Evolutionary conservation across 2,113 vertebrate species (phyloP), one percentile per base, ranked within the genome.

Genomic region (Lepus timidus): DNA sequence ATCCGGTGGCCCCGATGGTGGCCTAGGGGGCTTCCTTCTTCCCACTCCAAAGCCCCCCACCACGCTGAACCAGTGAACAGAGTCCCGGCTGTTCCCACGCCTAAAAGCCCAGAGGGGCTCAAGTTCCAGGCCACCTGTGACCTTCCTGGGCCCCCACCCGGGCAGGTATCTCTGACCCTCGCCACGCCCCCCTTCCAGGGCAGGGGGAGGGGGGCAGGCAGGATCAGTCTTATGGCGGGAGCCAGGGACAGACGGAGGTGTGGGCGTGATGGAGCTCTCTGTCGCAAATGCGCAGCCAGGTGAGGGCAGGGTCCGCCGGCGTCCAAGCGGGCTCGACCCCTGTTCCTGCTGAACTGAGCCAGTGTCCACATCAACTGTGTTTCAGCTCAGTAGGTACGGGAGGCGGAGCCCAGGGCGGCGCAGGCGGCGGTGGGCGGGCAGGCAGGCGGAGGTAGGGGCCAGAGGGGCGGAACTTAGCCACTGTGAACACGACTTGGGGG

Each of bases 301-400:
- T 36, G 75, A 96, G 98, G 98, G 98, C 98, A 98, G 98, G 98
- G 99, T 98, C 98, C 98, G 98, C 99, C 98, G 98, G 99, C 99
- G 14, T 99, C 99, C 99, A 98, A 99, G 99, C 98, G 98, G 99
- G 98, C 99, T 98, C 98, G 98, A 99, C 99, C 99, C 99, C 99
- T 99, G 99, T 99, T 99, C 99, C 99, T 99, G 99, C 99, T 99
- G 99, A 99, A 99, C 99, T 99, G 99, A 99, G 99, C 99, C 99
- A 99, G 99, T 99, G 97, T 90, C 98, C 96, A 93, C 12, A 99
- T 96, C 98, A 98, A 99, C 99, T 99, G 99, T 98, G 99, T 98
- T 99, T 99, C 99, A 99, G 99, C 98, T 98, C 99, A 99, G 99
- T 99, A 99, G 99, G 99, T 98, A 99, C 99, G 95, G 99, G 99